These are phyloP conservation scores for Poecile montanus DNA, from an alignment of 2,797 vertebrate genomes.

Conservation along the genomic window DNA sequence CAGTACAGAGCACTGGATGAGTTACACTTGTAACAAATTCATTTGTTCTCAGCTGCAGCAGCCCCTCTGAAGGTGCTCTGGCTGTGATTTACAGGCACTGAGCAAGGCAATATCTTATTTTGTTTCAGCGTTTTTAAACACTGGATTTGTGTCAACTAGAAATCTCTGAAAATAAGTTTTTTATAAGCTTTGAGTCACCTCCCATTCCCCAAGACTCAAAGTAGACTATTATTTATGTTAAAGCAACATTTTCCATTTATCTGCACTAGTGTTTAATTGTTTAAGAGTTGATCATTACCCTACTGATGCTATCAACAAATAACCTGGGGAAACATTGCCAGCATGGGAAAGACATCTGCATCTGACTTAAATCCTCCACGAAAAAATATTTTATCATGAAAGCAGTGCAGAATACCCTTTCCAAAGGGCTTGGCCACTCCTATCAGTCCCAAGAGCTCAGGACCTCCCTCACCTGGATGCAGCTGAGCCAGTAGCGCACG, in stretches of 20 bases:
- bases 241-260: neutral
- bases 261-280: neutral
- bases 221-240: neutral
- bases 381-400: neutral
- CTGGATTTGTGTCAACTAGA: neutral
- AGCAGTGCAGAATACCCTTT: neutral
- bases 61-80: neutral
- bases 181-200: neutral
- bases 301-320: neutral
- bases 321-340: neutral
- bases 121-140: neutral
- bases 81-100: neutral
- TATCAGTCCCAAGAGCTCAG: accelerated
- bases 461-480: conserved; percentile 82
- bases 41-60: neutral
- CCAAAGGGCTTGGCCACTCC: neutral
- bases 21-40: neutral
- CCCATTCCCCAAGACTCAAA: neutral
- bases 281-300: neutral
- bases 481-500: conserved; percentile 87
- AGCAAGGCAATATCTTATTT: neutral
- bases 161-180: neutral
- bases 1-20: neutral
- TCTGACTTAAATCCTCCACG: neutral
- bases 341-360: accelerated